phyloP scores from a whole-genome alignment of 2,888 invertebrate species.

The Acleris cristana region DNA sequence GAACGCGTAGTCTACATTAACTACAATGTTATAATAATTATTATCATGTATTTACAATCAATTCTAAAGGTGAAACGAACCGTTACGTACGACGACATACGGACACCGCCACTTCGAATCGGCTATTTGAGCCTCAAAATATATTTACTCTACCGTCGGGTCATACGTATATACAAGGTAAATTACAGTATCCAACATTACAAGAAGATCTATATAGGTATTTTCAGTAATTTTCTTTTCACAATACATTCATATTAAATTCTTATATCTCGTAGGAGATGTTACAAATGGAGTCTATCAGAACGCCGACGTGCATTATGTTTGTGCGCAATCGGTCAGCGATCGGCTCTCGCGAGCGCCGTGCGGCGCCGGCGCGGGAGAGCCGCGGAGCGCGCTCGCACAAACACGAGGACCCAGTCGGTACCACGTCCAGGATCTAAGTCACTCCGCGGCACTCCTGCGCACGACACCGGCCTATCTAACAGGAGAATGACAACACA shows the following conservation, averaged over 20 bases:
- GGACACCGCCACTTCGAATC: conserved; percentile 54
- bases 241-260: conserved; percentile 58
- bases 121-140: conserved; percentile 71
- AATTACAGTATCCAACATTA: conserved; percentile 76
- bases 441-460: conserved; percentile 5
- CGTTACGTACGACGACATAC: conserved; percentile 74
- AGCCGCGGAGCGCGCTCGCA: too few relatives aligned
- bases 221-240: conserved; percentile 62
- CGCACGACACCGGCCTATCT: not conserved
- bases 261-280: conserved; percentile 48
- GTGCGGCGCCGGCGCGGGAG: not conserved
- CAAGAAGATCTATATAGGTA: conserved; percentile 68
- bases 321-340: conserved; percentile 68
- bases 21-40: conserved; percentile 60
- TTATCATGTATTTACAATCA: conserved; percentile 77
- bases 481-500: conserved; percentile 9
- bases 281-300: conserved; percentile 72
- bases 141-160: conserved; percentile 69
- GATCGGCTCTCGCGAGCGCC: not conserved
- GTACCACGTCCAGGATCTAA: not conserved
- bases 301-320: conserved; percentile 56
- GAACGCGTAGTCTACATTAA: conserved; percentile 69
- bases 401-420: too few relatives aligned
- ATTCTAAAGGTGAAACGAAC: conserved; percentile 67
- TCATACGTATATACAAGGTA: conserved; percentile 82